Evolutionary conservation across 2,888 invertebrate genomes (phyloP).

Genomic region (Ariolimax columbianus): DNA sequence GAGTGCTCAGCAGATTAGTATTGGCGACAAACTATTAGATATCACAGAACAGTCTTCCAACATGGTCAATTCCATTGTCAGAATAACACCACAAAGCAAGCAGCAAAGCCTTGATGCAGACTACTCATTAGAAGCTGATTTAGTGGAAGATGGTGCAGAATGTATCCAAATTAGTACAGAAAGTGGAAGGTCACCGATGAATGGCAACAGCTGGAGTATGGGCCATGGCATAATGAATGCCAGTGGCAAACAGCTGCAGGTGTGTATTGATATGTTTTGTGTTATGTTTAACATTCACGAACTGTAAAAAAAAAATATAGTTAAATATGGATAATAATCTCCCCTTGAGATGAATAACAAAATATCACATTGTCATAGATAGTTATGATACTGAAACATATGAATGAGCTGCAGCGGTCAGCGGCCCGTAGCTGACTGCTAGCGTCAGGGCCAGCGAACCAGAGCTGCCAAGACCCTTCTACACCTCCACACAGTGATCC

Average conservation of each 20-base stretch:
- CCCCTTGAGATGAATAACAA: too few species aligned
- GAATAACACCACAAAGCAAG: background rate
- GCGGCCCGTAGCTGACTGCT: too few species aligned
- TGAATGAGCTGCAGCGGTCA: too few species aligned
- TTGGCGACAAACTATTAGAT: background rate
- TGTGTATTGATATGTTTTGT: conserved; percentile 25
- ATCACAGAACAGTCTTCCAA: background rate
- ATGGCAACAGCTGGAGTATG: conserved; percentile 53
- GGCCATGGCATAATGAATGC: conserved; percentile 47
- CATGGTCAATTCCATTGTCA: background rate
- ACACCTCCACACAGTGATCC: too few species aligned
- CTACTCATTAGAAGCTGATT: background rate
- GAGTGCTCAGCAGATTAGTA: background rate
- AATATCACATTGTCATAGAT: too few species aligned
- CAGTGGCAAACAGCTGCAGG: conserved; percentile 53
- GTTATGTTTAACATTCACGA: background rate
- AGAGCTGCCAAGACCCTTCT: too few species aligned
- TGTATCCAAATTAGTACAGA: background rate
- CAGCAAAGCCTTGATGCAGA: background rate
- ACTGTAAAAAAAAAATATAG: background rate
- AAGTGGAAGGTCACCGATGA: background rate
- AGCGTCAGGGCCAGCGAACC: too few species aligned
- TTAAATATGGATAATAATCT: background rate
- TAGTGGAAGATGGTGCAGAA: background rate
- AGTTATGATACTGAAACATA: too few species aligned